phyloP scores from a whole-genome alignment of 2,113 vertebrate species.

The Vombatus ursinus region DNA sequence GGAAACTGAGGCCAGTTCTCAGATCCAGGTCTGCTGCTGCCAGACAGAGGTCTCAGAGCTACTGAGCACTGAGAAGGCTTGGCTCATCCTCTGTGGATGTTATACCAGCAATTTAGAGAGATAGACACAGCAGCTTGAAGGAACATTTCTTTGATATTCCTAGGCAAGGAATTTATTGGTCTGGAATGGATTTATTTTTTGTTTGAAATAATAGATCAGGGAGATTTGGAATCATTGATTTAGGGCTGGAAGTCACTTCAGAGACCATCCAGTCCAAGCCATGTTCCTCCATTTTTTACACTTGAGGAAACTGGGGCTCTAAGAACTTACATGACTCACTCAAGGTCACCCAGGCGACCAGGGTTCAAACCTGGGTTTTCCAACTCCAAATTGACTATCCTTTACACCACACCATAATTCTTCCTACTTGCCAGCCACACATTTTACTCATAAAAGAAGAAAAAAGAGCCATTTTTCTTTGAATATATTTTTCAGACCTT shows the following conservation, averaged over 20 bases:
- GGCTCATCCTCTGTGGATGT: neutral
- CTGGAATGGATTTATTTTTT: neutral
- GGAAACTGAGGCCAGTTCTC: neutral
- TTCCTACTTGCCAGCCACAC: neutral
- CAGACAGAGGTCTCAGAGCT: no score
- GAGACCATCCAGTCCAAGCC: neutral
- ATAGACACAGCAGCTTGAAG: neutral
- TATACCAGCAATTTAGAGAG: neutral
- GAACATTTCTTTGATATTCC: neutral
- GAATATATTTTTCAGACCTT: neutral
- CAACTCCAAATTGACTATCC: neutral
- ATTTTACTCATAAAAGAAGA: neutral
- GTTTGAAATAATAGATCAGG: neutral
- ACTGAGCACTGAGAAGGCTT: no score
- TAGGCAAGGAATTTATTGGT: neutral
- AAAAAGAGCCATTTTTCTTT: neutral
- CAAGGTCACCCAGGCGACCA: neutral
- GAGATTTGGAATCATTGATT: neutral
- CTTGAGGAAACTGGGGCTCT: neutral
- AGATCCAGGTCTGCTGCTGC: neutral
- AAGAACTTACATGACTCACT: neutral
- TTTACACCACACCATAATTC: neutral
- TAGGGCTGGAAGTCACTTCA: neutral
- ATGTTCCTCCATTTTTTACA: neutral
- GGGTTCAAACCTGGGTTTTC: neutral